Percentiles rank a stretch among this genome's conserved stretches.
Conservation (phyloP, 2,797 vertebrate species). For the Mormyrus proboscirostris region DNA sequence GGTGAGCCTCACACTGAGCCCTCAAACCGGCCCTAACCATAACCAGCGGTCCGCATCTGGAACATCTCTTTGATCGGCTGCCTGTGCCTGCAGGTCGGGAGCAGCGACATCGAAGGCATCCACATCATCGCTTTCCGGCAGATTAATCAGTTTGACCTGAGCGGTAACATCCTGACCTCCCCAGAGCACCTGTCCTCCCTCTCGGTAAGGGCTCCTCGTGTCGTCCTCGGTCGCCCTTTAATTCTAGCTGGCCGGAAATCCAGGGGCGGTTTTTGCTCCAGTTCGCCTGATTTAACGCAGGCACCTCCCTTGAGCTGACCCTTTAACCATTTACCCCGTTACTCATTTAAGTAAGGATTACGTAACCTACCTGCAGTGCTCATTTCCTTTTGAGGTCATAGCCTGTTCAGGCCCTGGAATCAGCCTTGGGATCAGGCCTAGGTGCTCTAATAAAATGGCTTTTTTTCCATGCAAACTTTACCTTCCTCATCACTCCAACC, state of each 20-base stretch:
- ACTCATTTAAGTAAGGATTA: neutral
- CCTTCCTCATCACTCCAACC: neutral
- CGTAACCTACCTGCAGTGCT: neutral
- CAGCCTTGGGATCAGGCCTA: neutral
- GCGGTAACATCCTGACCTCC: constrained; percentile 87
- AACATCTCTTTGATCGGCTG: neutral
- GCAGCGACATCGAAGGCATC: constrained; percentile 80
- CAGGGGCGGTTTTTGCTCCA: neutral
- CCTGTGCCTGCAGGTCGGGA: constrained; percentile 67
- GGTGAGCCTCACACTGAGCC: constrained; percentile 55
- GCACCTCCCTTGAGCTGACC: neutral
- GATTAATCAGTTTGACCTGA: constrained; percentile 95
- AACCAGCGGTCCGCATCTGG: neutral
- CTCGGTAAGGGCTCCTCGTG: constrained; percentile 63
- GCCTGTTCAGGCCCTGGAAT: neutral
- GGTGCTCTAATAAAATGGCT: neutral
- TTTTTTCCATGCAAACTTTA: neutral
- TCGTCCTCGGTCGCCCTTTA: neutral
- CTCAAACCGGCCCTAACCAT: neutral
- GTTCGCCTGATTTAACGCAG: neutral
- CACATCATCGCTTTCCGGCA: constrained; percentile 96
- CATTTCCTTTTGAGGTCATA: neutral
- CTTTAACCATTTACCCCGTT: neutral
- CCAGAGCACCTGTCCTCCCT: constrained; percentile 84
- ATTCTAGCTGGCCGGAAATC: neutral